Evolutionary conservation across 2,888 invertebrate genomes (phyloP), one percentile per base, ranked within the genome.

Genomic region (Corythucha ciliata): DNA sequence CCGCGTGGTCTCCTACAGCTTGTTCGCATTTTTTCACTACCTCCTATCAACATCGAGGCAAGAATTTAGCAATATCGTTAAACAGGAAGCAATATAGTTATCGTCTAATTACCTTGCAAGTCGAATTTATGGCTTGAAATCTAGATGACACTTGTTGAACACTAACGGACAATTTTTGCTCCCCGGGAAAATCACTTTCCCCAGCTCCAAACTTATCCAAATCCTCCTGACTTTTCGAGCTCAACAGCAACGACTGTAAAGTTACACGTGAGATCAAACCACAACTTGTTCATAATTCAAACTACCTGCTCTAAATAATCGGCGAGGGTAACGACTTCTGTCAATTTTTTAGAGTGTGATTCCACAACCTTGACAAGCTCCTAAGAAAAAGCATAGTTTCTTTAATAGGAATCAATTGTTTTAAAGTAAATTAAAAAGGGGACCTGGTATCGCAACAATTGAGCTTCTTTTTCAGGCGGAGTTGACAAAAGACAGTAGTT

Each of bases 11-110:
- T 48, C 76, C 74, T 0, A 87, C 81, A 5, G 89, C 83, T 71
- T 90, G 87, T 63, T 91, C 90, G 63, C 90, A 91, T 70, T 91
- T 92, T 67, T 90, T 90, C 1, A 90, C 78, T 25, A 92, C 79
- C 69, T 92, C 91, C 74, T 75, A 54, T 4, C 14, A 4, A 58
- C 52, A 53, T 40, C 22, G 29, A 16, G 26, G 12, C 26, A 12
- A 41, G 4, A n/a, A 10, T 29, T n/a, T 41, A 40, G 26, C 25
- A 12, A 22, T 10, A 10, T 29, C 10, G n/a, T 29, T 8, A 29
- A 8, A 29, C 29, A 8, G n/a, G 10, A 8, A 8, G 8, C 8
- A 10, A 29, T 29, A 36, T 12, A 36, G 14, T 36, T 12, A 36
- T 10, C 16, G 8, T 36, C 22, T 41, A 22, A 10, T 18, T 41